Evolutionary conservation across 2,113 vertebrate species (phyloP).

Genomic region (Coracopsis vasa): DNA sequence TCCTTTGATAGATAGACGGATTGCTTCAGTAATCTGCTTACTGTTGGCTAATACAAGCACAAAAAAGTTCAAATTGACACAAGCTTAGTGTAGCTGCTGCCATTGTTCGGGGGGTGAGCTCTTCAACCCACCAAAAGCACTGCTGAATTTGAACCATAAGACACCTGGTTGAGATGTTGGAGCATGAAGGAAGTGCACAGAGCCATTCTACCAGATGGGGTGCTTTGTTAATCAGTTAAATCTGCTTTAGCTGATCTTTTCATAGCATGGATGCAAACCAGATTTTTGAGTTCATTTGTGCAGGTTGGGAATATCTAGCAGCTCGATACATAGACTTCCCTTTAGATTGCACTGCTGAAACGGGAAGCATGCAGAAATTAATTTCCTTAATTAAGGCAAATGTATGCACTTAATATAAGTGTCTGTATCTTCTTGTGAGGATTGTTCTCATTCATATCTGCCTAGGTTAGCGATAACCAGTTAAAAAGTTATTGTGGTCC

Average conservation of each 20-base stretch:
- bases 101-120: neutral
- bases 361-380: neutral
- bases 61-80: neutral
- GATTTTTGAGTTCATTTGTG: neutral
- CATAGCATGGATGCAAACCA: neutral
- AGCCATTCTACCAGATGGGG: constrained; percentile 26
- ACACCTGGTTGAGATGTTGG: neutral
- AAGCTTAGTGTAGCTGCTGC: neutral
- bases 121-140: neutral
- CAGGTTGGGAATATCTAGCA: neutral
- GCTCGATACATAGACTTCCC: neutral
- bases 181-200: neutral
- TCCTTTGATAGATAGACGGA: neutral
- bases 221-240: constrained; percentile 37
- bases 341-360: neutral
- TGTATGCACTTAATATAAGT: neutral
- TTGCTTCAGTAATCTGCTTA: neutral
- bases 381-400: neutral
- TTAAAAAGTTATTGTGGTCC: neutral
- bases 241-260: constrained; percentile 47
- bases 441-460: neutral
- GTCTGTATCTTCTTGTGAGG: neutral
- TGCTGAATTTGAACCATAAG: neutral
- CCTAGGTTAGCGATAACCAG: neutral
- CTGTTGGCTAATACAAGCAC: neutral